Base-by-base conservation (phyloP, 2,113 vertebrate genomes). In the Campylomormyrus numenius region DNA sequence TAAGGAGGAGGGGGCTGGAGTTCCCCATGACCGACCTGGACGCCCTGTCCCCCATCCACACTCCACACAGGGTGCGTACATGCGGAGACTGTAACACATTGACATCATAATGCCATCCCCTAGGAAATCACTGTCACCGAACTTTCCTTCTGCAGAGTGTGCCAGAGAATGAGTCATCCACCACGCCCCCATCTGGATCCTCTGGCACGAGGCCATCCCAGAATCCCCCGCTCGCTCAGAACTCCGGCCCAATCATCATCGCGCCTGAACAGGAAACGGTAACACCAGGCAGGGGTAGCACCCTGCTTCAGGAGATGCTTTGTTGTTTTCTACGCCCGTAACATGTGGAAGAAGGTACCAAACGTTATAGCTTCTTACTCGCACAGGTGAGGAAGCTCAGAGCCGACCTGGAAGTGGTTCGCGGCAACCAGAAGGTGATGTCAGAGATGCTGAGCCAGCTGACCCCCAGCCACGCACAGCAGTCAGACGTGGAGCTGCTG, bases 1-100 rank as follows among this genome's bases (percentile, higher is more conserved):
- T 99, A 90, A 97, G 96, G 93, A 96, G 96, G 89, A 97, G 99
- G 90, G 98, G 98, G 19, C 93, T 99, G 92, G 97, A 99, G 94
- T 99, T 99, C 92, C 98, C 98, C 89, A 99, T 99, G 98, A 99
- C 98, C 0, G 98, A 99, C 92, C 95, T 99, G 91, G 98, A 99
- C 89, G 97, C 97, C 91, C 95, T 99, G 83, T 99, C 98, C 0
- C 98, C 98, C 89, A 99, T 99, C 92, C 96, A 99, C 95, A 99
- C 98, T 0, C 98, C 98, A 5, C 98, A 96, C 92, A 96, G 98
- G 96, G 98, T 99, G 94, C 94, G 93, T 45, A 85, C 85, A 70
- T 46, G 7, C 15, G 1, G 21, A 5, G 70, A 19, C 35, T 39
- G 27, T 95, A 52, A 6, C 56, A 35, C 31, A 93, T 91, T 96